A percentile compares a stretch with the other conserved stretches of the same genome.
phyloP scores from a whole-genome alignment of 2,113 vertebrate genomes.

The Microtus pennsylvanicus region DNA sequence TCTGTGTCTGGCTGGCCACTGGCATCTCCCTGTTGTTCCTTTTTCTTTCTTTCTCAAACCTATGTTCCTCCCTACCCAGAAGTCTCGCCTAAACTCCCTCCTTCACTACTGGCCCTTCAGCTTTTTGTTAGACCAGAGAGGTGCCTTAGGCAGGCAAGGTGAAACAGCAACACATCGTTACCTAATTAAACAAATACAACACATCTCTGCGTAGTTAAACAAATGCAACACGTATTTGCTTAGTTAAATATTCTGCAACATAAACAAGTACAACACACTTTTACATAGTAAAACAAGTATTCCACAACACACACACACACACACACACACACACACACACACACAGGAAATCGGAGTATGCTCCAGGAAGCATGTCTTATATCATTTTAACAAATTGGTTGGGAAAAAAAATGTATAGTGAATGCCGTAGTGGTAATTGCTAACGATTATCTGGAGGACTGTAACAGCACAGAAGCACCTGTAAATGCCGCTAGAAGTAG shows the following conservation, averaged over 20 bases:
- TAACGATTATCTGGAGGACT: background rate
- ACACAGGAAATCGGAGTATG: background rate
- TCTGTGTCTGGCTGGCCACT: background rate
- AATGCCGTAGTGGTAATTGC: background rate
- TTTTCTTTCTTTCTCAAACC: background rate
- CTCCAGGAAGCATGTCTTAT: background rate
- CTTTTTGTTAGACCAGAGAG: background rate
- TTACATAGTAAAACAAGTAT: background rate
- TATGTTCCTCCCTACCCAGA: background rate
- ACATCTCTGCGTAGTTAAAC: background rate
- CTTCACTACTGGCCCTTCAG: background rate
- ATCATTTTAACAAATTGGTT: background rate
- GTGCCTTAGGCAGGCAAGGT: background rate
- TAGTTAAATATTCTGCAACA: too few species aligned
- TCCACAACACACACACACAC: background rate
- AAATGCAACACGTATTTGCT: background rate
- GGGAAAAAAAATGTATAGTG: background rate
- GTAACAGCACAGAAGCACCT: background rate
- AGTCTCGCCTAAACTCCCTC: background rate
- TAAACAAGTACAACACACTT: background rate
- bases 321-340: background rate
- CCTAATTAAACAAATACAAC: background rate
- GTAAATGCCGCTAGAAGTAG: background rate
- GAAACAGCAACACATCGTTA: background rate
- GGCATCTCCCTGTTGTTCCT: background rate